phyloP scores from a whole-genome alignment of 2,113 vertebrate species.

The Gallinago paraguaiae region DNA sequence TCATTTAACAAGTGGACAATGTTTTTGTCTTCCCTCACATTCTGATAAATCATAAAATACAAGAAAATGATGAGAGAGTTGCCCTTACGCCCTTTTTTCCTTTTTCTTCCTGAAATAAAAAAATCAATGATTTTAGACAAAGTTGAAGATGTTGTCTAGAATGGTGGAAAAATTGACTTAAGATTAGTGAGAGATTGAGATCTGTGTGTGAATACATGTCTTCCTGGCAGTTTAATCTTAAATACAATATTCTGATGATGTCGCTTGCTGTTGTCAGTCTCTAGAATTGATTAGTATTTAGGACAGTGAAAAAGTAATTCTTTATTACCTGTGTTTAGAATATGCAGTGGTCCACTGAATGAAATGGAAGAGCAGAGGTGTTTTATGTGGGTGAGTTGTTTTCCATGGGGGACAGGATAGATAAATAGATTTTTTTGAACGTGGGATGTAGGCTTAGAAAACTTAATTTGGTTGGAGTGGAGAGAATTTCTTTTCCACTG shows the following conservation, averaged over 20 bases:
- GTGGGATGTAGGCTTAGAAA: background rate
- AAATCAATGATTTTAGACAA: background rate
- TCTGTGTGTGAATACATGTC: background rate
- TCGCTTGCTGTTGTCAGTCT: background rate
- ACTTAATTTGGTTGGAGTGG: background rate
- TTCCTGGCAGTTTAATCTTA: background rate
- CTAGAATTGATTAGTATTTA: background rate
- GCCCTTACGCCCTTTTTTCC: background rate
- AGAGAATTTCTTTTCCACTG: background rate
- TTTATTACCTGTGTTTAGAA: background rate
- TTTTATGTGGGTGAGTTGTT: background rate
- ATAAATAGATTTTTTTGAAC: background rate
- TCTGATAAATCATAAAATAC: background rate
- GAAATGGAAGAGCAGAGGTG: background rate
- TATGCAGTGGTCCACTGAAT: background rate
- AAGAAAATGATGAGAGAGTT: background rate
- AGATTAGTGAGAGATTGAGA: background rate
- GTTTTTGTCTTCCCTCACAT: background rate
- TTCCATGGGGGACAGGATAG: background rate
- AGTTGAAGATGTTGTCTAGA: background rate
- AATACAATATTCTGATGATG: background rate
- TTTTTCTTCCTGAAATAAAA: background rate
- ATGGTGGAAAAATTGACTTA: background rate
- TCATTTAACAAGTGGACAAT: background rate
- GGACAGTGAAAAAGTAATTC: background rate